Evolutionary conservation across 2,113 vertebrate genomes (phyloP).

Genomic region (Falco punctatus): DNA sequence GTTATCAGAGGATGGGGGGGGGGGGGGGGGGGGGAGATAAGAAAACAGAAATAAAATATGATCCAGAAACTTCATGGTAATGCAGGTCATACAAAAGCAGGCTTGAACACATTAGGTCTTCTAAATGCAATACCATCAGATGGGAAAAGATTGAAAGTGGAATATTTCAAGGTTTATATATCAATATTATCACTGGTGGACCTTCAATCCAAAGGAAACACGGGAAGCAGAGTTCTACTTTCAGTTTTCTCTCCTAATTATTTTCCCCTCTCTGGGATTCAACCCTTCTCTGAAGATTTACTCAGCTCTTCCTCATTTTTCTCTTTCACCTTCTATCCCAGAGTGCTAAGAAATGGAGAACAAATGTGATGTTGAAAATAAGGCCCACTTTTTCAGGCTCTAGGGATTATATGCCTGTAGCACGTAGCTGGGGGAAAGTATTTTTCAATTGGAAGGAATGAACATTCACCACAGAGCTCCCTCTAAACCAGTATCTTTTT

Average conservation of each 20-base stretch:
- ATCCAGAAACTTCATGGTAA: neutral
- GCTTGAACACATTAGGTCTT: neutral
- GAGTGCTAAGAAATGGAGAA: neutral
- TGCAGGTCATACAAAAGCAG: neutral
- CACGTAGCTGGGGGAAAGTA: fast-evolving
- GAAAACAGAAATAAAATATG: neutral
- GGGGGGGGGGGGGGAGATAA: neutral
- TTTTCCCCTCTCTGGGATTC: neutral
- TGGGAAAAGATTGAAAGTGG: neutral
- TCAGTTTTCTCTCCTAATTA: neutral
- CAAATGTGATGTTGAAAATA: neutral
- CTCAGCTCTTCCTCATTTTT: neutral
- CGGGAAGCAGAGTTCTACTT: neutral
- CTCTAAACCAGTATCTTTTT: neutral
- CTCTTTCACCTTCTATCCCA: neutral
- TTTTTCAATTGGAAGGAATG: neutral
- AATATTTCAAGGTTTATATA: fast-evolving
- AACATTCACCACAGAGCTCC: neutral
- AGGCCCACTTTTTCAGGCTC: neutral
- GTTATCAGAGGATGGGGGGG: neutral
- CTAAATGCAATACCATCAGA: neutral
- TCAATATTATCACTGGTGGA: neutral
- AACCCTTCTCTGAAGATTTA: neutral
- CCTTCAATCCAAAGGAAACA: neutral
- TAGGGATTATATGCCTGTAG: neutral